phyloP scores from a whole-genome alignment of 2,113 vertebrate species.

The Tinamus guttatus region DNA sequence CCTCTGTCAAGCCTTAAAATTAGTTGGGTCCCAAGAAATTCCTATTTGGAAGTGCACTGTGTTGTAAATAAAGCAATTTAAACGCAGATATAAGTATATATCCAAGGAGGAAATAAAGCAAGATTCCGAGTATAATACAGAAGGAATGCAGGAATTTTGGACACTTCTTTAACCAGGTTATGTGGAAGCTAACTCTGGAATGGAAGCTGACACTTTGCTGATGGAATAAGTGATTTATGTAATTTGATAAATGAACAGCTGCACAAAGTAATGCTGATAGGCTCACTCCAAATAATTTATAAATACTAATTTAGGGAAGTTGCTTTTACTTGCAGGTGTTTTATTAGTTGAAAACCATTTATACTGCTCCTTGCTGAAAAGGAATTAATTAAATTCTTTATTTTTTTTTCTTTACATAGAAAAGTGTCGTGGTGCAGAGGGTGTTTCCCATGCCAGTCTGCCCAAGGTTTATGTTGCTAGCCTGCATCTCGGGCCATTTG shows the following conservation, averaged over 20 bases:
- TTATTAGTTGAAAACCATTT: background rate
- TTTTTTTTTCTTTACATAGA: background rate
- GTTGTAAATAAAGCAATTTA: background rate
- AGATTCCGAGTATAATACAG: background rate
- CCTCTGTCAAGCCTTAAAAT: slow-evolving; percentile 19
- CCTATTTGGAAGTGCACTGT: background rate
- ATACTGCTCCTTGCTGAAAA: background rate
- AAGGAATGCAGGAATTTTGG: accelerated
- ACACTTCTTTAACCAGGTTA: background rate
- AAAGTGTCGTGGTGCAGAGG: background rate
- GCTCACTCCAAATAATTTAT: background rate
- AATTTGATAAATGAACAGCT: background rate
- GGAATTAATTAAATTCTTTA: background rate
- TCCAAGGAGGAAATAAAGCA: background rate
- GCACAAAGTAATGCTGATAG: background rate
- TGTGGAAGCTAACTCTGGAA: background rate
- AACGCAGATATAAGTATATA: background rate
- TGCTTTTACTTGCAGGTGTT: background rate
- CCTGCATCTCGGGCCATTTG: background rate
- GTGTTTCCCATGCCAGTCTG: background rate
- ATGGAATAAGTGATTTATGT: background rate
- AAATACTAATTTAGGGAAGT: background rate
- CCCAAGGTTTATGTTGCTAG: background rate
- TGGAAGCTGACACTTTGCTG: background rate
- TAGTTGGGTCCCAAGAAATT: background rate